phyloP scores from a whole-genome alignment of 2,888 invertebrate genomes.

The Netelia virgata region DNA sequence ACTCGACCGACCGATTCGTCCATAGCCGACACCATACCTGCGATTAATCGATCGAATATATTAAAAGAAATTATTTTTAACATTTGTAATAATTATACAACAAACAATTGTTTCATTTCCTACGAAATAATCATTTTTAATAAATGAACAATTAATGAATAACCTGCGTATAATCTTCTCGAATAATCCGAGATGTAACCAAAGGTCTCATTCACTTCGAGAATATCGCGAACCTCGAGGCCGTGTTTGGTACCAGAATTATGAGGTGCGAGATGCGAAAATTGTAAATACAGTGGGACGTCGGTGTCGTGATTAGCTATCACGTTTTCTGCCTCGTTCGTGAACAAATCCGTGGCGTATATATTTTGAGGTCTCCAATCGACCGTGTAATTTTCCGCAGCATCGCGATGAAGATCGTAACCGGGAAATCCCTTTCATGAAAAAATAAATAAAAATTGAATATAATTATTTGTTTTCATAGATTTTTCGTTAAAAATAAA shows the following conservation, averaged over 20 bases:
- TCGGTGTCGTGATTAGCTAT: conserved; percentile 87
- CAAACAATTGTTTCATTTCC: no score
- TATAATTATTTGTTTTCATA: neutral
- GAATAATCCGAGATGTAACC: conserved; percentile 89
- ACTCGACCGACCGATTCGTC: conserved; percentile 88
- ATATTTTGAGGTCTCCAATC: conserved; percentile 78
- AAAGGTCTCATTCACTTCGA: conserved; percentile 89
- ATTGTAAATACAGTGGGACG: conserved; percentile 91
- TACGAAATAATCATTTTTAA: neutral
- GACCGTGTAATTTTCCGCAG: conserved; percentile 77
- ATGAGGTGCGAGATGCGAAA: conserved; percentile 93
- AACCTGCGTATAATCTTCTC: conserved; percentile 91
- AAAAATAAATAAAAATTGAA: conserved; percentile 6
- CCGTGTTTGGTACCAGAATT: conserved; percentile 89
- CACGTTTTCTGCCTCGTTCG: conserved; percentile 88
- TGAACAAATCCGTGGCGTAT: conserved; percentile 91
- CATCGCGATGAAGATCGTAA: conserved; percentile 84
- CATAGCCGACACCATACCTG: conserved; percentile 87
- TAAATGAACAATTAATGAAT: conserved; percentile 51
- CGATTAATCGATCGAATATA: conserved; percentile 71
- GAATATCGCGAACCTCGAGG: conserved; percentile 89
- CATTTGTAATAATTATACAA: neutral
- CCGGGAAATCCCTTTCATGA: conserved; percentile 77
- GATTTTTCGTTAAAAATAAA: neutral
- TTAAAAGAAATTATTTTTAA: neutral